phyloP scores from a whole-genome alignment of 2,113 vertebrate species.

The Tamias sibiricus region DNA sequence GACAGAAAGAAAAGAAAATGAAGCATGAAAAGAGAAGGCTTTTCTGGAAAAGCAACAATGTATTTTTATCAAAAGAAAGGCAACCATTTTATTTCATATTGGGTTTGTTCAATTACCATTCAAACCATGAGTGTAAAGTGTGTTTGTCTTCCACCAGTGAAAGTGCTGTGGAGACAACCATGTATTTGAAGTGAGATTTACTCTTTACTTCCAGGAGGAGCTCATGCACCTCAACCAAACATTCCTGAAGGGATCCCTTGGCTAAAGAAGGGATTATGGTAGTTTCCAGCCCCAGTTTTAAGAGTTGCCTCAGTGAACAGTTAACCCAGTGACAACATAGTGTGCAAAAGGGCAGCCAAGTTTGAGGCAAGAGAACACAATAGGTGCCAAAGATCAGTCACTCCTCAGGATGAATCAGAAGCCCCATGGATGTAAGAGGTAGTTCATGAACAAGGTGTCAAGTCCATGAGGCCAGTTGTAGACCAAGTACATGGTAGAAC shows the following conservation, averaged over 20 bases:
- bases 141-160: neutral
- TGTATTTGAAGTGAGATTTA: neutral
- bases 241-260: slow-evolving; percentile 9
- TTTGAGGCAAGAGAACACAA: neutral
- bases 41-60: neutral
- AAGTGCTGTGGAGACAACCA: neutral
- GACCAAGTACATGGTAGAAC: neutral
- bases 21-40: neutral
- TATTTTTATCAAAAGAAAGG: slow-evolving; percentile 46
- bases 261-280: neutral
- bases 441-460: neutral
- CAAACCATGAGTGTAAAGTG: neutral
- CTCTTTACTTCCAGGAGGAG: slow-evolving; percentile 15
- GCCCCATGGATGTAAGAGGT: neutral
- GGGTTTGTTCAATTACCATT: neutral
- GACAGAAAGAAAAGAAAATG: slow-evolving; percentile 20
- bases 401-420: neutral
- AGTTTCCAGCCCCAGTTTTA: neutral
- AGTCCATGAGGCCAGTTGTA: neutral
- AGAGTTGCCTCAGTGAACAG: neutral
- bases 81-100: slow-evolving; percentile 22
- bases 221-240: slow-evolving; percentile 12
- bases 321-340: neutral
- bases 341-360: neutral
- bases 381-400: neutral